Evolutionary conservation across 2,113 vertebrate genomes (phyloP).

Genomic region (Halichoerus grypus): DNA sequence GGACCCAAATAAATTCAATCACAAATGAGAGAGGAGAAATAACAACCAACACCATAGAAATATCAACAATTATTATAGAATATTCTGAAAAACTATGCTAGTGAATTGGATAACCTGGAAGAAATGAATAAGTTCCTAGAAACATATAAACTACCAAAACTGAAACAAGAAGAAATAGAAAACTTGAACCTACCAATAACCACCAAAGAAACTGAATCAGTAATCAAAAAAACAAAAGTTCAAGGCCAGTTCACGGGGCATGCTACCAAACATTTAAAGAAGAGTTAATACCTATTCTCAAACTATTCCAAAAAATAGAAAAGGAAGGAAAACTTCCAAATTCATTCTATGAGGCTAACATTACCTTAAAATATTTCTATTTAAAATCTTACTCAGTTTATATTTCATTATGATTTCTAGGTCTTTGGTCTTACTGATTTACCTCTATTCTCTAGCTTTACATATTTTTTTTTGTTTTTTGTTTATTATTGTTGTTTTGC

Average conservation of each 20-base stretch:
- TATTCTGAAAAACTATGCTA: neutral
- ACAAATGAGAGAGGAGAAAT: neutral
- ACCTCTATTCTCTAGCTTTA: neutral
- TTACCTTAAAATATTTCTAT: neutral
- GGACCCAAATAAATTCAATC: neutral
- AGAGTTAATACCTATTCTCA: neutral
- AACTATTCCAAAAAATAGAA: neutral
- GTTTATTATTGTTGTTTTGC: neutral
- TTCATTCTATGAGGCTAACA: neutral
- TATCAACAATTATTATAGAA: neutral
- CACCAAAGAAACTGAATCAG: neutral
- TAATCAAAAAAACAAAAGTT: neutral
- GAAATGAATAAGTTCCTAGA: neutral
- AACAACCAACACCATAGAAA: neutral
- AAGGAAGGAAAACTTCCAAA: neutral
- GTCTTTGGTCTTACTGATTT: neutral
- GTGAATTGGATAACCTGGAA: neutral
- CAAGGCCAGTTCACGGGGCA: neutral
- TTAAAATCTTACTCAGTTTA: neutral
- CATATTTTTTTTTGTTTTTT: neutral
- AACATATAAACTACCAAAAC: neutral
- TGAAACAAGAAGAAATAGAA: neutral
- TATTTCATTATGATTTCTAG: neutral
- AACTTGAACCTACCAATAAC: neutral
- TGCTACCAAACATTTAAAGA: neutral